Conservation (phyloP, 2,888 invertebrate species). For the Sphaeridia pumilis region DNA sequence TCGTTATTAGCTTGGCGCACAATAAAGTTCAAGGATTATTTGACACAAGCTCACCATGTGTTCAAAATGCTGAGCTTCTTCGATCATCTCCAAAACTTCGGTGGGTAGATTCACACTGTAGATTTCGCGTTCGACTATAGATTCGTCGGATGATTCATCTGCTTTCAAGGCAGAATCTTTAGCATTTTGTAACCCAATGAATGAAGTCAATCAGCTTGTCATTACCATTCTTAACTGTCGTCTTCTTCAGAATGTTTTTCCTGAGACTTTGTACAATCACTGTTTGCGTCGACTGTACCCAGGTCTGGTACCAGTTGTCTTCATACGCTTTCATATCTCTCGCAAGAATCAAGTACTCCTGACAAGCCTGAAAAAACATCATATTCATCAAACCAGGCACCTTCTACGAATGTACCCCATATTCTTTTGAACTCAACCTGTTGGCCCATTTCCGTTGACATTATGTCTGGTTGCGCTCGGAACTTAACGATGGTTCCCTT, state of each 20-base stretch:
- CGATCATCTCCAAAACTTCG: slow-evolving; percentile 41
- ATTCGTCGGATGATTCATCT: too few species aligned
- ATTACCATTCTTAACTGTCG: slow-evolving; percentile 35
- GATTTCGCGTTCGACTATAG: too few species aligned
- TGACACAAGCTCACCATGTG: slow-evolving; percentile 40
- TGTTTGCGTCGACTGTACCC: slow-evolving; percentile 52
- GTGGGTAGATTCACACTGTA: slow-evolving; percentile 42
- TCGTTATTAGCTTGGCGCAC: neutral
- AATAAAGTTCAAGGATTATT: neutral
- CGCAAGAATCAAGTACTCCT: slow-evolving; percentile 63
- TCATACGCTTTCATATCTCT: slow-evolving; percentile 65
- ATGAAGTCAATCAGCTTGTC: too few species aligned
- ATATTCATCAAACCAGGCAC: neutral
- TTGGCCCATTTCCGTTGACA: slow-evolving; percentile 56
- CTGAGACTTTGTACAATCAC: slow-evolving; percentile 57
- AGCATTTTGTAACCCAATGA: too few species aligned
- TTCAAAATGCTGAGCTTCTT: slow-evolving; percentile 43
- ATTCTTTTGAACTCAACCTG: too few species aligned
- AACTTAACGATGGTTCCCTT: slow-evolving; percentile 70
- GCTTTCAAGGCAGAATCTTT: too few species aligned
- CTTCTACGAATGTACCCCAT: neutral
- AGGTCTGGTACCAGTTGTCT: slow-evolving; percentile 57
- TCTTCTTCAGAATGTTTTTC: slow-evolving; percentile 54
- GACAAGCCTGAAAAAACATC: slow-evolving; percentile 47
- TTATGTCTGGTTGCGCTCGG: slow-evolving; percentile 60